Evolutionary conservation across 2,888 invertebrate genomes (phyloP).

Genomic region (Scaptomyza caliginosa): DNA sequence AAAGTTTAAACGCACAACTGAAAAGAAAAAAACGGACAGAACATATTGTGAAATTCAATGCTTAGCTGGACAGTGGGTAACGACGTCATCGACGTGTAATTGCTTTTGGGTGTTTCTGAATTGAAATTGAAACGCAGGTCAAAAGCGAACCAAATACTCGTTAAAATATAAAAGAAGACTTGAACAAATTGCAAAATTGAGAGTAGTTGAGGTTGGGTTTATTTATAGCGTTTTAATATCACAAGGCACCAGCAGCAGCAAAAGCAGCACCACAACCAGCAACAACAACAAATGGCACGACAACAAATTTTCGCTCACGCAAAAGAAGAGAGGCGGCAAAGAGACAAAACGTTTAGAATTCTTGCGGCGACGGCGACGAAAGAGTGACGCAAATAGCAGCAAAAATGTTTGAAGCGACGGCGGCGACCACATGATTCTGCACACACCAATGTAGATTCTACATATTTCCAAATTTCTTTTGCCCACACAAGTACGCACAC

Average conservation of each 20-base stretch:
- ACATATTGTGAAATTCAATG: constrained; percentile 75
- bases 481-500: constrained; percentile 34
- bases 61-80: constrained; percentile 19
- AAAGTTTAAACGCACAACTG: constrained; percentile 8
- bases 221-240: constrained; percentile 77
- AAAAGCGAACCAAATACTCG: constrained; percentile 59
- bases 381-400: constrained; percentile 74
- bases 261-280: constrained; percentile 16
- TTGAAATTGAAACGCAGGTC: constrained; percentile 51
- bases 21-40: constrained; percentile 6
- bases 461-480: constrained; percentile 72
- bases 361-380: constrained; percentile 27
- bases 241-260: constrained; percentile 63
- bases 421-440: constrained; percentile 70
- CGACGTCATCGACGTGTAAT: constrained; percentile 44
- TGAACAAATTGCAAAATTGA: constrained; percentile 9
- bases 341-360: constrained; percentile 38
- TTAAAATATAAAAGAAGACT: constrained; percentile 53
- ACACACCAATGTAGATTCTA: constrained; percentile 42
- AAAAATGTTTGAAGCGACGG: constrained; percentile 57
- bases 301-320: constrained; percentile 39
- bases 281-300: constrained; percentile 47
- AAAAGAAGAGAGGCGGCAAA: constrained; percentile 24
- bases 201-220: constrained; percentile 64
- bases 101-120: constrained; percentile 51